These are phyloP conservation scores for Aporophyla nigra DNA, from an alignment of 2,888 invertebrate species.

Conservation along the genomic window DNA sequence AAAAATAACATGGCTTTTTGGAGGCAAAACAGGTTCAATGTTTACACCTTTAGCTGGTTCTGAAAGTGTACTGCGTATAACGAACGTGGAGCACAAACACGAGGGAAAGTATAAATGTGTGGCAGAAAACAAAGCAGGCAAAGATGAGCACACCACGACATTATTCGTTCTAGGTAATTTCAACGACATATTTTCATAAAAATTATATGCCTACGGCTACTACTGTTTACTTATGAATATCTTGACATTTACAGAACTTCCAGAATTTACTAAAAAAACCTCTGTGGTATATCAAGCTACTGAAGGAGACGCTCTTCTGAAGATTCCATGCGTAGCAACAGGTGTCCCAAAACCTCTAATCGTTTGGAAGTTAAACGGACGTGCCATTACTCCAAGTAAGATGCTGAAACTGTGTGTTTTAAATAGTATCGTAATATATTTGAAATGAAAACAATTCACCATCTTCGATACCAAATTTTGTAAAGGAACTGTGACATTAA, in stretches of 20 bases:
- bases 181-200: background rate
- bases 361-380: constrained; percentile 34
- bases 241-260: constrained; percentile 35
- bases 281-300: constrained; percentile 21
- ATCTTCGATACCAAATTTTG: no score
- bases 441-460: no score
- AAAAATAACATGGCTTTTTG: constrained; percentile 50
- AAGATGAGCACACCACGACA: constrained; percentile 32
- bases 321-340: constrained; percentile 45
- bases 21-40: constrained; percentile 1
- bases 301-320: constrained; percentile 48
- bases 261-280: constrained; percentile 37
- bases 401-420: no score
- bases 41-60: constrained; percentile 13
- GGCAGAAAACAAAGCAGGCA: constrained; percentile 30
- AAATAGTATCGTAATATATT: no score
- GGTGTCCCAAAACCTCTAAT: constrained; percentile 55
- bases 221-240: background rate
- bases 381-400: no score
- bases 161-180: constrained; percentile 49
- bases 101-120: constrained; percentile 53
- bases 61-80: constrained; percentile 27
- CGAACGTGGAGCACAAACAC: constrained; percentile 19
- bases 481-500: no score
- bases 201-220: background rate